Evolutionary conservation across 2,797 vertebrate genomes (phyloP).

Genomic region (Galagoides demidoff): DNA sequence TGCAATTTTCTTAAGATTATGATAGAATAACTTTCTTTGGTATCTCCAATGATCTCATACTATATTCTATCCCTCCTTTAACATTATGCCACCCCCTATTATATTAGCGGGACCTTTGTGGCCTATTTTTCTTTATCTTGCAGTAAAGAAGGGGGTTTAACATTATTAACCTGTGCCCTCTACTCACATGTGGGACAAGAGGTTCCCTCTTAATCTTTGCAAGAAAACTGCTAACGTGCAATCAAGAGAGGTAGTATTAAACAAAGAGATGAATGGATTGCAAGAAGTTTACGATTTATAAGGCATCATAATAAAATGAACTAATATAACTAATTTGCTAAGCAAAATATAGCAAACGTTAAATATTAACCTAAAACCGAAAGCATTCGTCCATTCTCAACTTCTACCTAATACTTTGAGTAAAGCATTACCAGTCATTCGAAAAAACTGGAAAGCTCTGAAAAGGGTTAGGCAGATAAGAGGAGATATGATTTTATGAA

Average conservation of each 20-base stretch:
- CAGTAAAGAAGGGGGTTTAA: neutral
- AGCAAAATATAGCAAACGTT: neutral
- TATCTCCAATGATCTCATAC: neutral
- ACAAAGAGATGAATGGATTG: neutral
- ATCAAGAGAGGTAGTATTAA: neutral
- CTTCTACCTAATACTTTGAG: neutral
- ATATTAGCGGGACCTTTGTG: neutral
- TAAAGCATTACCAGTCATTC: neutral
- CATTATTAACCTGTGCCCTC: neutral
- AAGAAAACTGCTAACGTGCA: neutral
- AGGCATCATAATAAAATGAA: neutral
- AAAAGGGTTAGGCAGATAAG: neutral
- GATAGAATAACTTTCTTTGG: neutral
- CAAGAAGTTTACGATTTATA: neutral
- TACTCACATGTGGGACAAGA: neutral
- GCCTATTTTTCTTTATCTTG: neutral
- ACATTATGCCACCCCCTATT: neutral
- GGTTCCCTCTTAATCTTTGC: neutral
- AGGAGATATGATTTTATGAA: neutral
- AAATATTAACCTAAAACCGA: neutral
- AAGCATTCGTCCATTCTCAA: neutral
- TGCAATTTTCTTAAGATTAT: neutral
- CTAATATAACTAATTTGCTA: neutral
- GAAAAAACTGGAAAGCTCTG: neutral
- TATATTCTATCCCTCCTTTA: neutral